A percentile compares a stretch with the other conserved stretches of the same genome.
Evolutionary conservation across 2,797 vertebrate species (phyloP).

Genomic region (Rhabdomys pumilio): DNA sequence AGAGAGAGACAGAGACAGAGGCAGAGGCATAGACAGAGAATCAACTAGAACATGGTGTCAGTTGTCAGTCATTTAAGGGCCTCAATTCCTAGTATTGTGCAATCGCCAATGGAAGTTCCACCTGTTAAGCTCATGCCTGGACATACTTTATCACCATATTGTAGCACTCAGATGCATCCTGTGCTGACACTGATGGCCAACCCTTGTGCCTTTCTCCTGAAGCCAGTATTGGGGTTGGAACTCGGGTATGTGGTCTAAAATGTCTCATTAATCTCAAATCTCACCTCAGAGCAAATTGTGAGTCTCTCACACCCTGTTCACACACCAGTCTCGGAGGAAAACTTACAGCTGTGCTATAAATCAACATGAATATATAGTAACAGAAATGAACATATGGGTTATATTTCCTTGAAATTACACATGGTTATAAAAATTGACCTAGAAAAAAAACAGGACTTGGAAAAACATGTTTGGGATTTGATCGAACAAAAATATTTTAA

Average conservation of each 20-base stretch:
- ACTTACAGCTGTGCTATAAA: conserved; percentile 75
- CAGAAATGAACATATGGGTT: conserved; percentile 82
- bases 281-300: conserved; percentile 56
- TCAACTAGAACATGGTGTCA: neutral
- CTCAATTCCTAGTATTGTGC: neutral
- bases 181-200: conserved; percentile 35
- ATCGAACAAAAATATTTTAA: conserved; percentile 78
- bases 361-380: conserved; percentile 74
- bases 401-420: conserved; percentile 83
- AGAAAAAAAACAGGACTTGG: conserved; percentile 71
- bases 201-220: conserved; percentile 59
- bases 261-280: conserved; percentile 71
- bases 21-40: too few species aligned
- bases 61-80: neutral
- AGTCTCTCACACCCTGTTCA: conserved; percentile 64
- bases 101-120: neutral
- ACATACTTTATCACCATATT: neutral
- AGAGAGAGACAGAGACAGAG: neutral
- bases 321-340: conserved; percentile 62
- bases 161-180: conserved; percentile 50
- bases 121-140: neutral
- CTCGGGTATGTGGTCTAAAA: neutral
- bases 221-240: conserved; percentile 44
- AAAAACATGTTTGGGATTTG: conserved; percentile 77
- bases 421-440: conserved; percentile 82